A percentile compares a stretch with the other conserved stretches of the same genome.
phyloP scores from a whole-genome alignment of 2,113 vertebrate genomes.

The Euleptes europaea region DNA sequence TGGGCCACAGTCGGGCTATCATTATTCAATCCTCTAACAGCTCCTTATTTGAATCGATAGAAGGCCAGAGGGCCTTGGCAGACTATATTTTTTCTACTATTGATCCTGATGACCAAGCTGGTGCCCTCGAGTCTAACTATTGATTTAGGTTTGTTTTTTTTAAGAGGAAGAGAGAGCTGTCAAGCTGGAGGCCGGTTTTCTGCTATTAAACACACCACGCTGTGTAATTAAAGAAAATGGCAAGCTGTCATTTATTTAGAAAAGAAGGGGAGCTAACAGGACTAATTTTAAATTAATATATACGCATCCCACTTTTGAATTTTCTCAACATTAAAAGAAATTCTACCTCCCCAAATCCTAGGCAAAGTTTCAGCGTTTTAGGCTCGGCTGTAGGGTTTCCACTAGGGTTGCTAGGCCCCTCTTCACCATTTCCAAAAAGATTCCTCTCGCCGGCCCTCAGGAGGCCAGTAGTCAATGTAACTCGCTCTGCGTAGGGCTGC shows the following conservation, averaged over 20 bases:
- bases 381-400: not conserved
- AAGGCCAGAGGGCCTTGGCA: constrained; percentile 73
- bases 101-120: constrained; percentile 79
- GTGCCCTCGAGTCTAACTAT: constrained; percentile 77
- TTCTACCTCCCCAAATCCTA: not conserved
- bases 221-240: constrained; percentile 77
- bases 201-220: constrained; percentile 72
- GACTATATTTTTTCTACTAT: constrained; percentile 72
- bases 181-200: constrained; percentile 70
- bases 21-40: constrained; percentile 72
- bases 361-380: not conserved
- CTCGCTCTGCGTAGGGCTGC: too few relatives aligned
- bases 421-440: too few relatives aligned
- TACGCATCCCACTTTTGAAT: constrained; percentile 39
- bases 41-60: constrained; percentile 75
- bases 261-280: constrained; percentile 33
- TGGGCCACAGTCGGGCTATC: constrained; percentile 61
- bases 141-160: constrained; percentile 60
- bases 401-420: too few relatives aligned
- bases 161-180: constrained; percentile 59
- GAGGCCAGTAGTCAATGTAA: too few relatives aligned
- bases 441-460: too few relatives aligned
- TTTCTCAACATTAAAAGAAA: not conserved
- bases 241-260: constrained; percentile 70
- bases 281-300: constrained; percentile 58